Percentiles rank a stretch among this genome's conserved stretches.
These are phyloP conservation scores for Apus apus DNA, from an alignment of 2,113 vertebrate species.

Conservation along the genomic window DNA sequence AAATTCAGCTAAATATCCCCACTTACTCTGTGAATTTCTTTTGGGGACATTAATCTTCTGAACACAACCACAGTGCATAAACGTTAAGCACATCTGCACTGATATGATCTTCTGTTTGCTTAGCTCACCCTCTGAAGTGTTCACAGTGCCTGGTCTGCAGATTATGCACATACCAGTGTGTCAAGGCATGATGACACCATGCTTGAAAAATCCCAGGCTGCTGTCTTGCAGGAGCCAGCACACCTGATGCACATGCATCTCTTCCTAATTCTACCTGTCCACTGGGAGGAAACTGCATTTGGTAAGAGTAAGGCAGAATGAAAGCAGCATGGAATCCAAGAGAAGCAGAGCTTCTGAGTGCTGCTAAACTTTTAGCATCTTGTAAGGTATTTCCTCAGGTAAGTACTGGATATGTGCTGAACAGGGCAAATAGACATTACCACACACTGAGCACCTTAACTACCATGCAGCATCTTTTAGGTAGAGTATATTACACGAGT, in stretches of 20 bases:
- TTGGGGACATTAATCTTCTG: neutral
- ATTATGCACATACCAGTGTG: neutral
- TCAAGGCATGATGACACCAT: neutral
- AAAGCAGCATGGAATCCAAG: neutral
- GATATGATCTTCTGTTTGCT: neutral
- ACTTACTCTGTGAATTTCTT: neutral
- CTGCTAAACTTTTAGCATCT: neutral
- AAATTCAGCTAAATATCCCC: neutral
- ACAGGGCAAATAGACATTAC: neutral
- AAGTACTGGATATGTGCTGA: neutral
- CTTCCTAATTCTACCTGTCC: neutral
- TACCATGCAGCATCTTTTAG: neutral
- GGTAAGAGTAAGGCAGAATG: neutral
- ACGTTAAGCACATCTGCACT: neutral
- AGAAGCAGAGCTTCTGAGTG: neutral
- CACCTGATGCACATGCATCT: neutral
- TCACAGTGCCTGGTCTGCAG: neutral
- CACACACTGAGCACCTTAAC: fast-evolving
- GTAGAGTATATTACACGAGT: neutral
- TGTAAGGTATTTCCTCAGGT: neutral
- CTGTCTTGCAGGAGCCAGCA: neutral
- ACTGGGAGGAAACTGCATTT: neutral
- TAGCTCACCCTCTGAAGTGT: neutral
- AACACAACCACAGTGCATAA: neutral
- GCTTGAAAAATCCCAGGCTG: neutral